These are phyloP conservation scores for Leptinotarsa texana DNA, from an alignment of 1,140 invertebrate species.

Conservation along the genomic window DNA sequence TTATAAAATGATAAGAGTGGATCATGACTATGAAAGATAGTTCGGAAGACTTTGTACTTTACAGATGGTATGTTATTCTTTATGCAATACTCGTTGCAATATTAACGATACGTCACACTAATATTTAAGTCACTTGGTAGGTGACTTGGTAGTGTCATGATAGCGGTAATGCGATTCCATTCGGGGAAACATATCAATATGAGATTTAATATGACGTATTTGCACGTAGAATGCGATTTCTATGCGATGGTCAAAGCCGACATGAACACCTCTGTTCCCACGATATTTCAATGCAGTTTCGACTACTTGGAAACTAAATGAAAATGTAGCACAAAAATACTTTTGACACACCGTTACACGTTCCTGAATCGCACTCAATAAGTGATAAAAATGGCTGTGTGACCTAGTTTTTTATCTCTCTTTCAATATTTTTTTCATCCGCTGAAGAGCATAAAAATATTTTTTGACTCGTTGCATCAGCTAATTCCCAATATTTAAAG, in stretches of 20 bases:
- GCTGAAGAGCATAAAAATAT: not conserved
- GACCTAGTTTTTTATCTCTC: not conserved
- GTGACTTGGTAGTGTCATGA: not conserved
- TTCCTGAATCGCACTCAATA: not conserved
- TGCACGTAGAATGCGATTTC: not conserved
- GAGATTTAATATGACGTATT: not conserved
- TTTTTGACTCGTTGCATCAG: not conserved
- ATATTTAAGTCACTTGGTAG: not conserved
- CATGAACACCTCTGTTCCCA: conserved; percentile 6
- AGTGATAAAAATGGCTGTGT: not conserved
- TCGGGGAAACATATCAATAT: conserved; percentile 6
- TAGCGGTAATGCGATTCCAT: not conserved
- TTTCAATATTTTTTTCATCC: conserved; percentile 2
- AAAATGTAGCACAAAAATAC: not conserved
- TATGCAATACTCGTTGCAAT: conserved; percentile 2
- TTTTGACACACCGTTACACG: not conserved
- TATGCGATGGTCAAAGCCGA: not conserved
- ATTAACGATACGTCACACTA: not conserved
- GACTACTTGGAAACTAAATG: conserved; percentile 12
- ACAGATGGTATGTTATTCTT: not conserved
- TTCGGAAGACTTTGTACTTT: not conserved
- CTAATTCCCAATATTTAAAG: not conserved
- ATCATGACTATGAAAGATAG: not conserved
- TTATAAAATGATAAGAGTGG: not conserved
- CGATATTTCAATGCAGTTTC: conserved; percentile 12